phyloP scores from a whole-genome alignment of 2,888 invertebrate genomes.

The Lasioglossum villosulum region DNA sequence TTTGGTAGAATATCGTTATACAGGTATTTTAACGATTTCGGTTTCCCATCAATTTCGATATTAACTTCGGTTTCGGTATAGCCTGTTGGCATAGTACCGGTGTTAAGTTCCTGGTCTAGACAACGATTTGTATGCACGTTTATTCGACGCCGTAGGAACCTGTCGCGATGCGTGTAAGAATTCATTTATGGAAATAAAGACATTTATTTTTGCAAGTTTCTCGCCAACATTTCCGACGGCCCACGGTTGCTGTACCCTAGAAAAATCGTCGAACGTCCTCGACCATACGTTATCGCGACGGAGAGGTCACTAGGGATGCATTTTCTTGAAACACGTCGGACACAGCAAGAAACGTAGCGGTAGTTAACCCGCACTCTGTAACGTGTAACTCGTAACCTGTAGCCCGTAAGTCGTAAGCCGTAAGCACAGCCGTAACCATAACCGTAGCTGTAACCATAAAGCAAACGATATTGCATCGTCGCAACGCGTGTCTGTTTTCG shows the following conservation, averaged over 20 bases:
- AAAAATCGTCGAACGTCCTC: no score
- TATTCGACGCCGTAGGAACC: background rate
- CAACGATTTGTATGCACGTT: slow-evolving; percentile 26
- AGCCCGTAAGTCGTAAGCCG: background rate
- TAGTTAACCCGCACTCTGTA: background rate
- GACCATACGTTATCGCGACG: background rate
- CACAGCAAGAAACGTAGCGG: background rate
- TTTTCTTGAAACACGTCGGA: no score
- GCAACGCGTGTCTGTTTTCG: background rate
- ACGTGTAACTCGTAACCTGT: background rate
- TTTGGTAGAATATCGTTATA: no score
- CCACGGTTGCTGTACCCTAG: no score
- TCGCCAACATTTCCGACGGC: background rate
- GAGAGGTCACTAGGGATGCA: background rate
- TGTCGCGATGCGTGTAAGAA: background rate
- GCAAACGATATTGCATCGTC: slow-evolving; percentile 1
- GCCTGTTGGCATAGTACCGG: no score
- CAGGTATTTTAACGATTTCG: no score
- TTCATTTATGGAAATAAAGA: slow-evolving; percentile 28
- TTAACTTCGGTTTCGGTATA: no score
- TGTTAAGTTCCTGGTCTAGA: background rate
- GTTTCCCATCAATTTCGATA: no score
- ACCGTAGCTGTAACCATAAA: slow-evolving; percentile 8
- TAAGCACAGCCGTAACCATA: background rate
- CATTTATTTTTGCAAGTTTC: background rate